phyloP scores from a whole-genome alignment of 2,113 vertebrate species.

The Theristicus caerulescens region DNA sequence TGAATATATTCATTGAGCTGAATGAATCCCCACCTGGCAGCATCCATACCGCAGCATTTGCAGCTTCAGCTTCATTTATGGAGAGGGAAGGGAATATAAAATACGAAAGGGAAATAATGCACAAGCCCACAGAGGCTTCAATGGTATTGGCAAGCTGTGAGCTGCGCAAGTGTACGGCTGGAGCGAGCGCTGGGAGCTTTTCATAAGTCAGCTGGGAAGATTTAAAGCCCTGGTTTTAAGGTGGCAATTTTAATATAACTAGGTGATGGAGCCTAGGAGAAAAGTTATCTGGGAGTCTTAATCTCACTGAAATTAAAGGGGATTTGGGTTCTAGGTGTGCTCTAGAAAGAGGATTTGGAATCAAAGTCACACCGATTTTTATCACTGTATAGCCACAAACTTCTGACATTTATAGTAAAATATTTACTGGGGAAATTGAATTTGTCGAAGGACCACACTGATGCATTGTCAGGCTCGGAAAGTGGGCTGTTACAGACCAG shows the following conservation, averaged over 20 bases:
- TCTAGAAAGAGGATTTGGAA: background rate
- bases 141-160: background rate
- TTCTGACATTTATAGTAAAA: background rate
- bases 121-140: background rate
- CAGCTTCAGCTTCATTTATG: conserved; percentile 37
- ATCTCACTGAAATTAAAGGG: background rate
- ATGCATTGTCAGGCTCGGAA: background rate
- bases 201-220: background rate
- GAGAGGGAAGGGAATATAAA: conserved; percentile 35
- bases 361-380: background rate
- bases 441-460: background rate
- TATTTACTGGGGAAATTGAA: background rate
- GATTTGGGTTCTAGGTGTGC: background rate
- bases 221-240: background rate
- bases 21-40: conserved; percentile 50
- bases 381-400: background rate
- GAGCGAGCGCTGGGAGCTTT: background rate
- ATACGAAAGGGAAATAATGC: conserved; percentile 5
- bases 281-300: background rate
- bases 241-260: background rate
- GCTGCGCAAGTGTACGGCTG: background rate
- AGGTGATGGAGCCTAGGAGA: background rate
- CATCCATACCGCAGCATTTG: background rate
- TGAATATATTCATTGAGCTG: conserved; percentile 43
- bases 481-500: background rate